Base-by-base conservation (phyloP, 2,888 invertebrate species). In the Mythimna lalbum region DNA sequence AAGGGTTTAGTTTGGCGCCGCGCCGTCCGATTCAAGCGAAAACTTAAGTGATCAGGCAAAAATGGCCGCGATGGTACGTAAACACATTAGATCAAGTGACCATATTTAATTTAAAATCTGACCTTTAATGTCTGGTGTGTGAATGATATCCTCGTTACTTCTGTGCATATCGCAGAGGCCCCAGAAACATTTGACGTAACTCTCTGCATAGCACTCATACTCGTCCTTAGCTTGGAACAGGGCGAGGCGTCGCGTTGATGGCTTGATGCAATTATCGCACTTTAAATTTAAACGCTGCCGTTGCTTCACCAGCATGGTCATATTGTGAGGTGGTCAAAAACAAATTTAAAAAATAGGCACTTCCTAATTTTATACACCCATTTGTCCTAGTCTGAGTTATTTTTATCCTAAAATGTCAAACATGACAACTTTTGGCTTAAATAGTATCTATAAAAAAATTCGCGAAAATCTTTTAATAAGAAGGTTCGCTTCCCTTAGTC, bases 161-260 rank as follows among this genome's bases (percentile, higher is more conserved):
- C 81, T 90, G 68, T 94, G 93, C 23, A 88, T 89, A 77, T 93
- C 93, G 75, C 95, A 95, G 6, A 95, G 84, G 6, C 90, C 89
- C 95, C 94, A 95, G 77, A 95, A 95, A 76, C 94, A 93, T 84
- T 94, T 94, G 31, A 94, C 84, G 69, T 95, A 95, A 80, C 92
- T 89, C 60, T 95, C 93, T 0, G 92, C 88, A 72, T 93, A 93
- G 76, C 94, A 94, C 71, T 93, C 93, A 55, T 89, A 93, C 39
- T 91, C 90, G 61, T 93, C 91, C 27, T 86, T 90, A 2, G 84
- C 85, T 74, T 88, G 87, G 69, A 92, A 90, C 17, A 92, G 83
- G 0, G 89, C 92, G n/a, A 94, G 86, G 17, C 92, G 87, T 9
- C 87, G 88, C 19, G 85, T 85, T 1, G 71, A 77, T 0, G 94